Base-by-base conservation (phyloP, 1,140 invertebrate species). In the Drosophila chauvacae region DNA sequence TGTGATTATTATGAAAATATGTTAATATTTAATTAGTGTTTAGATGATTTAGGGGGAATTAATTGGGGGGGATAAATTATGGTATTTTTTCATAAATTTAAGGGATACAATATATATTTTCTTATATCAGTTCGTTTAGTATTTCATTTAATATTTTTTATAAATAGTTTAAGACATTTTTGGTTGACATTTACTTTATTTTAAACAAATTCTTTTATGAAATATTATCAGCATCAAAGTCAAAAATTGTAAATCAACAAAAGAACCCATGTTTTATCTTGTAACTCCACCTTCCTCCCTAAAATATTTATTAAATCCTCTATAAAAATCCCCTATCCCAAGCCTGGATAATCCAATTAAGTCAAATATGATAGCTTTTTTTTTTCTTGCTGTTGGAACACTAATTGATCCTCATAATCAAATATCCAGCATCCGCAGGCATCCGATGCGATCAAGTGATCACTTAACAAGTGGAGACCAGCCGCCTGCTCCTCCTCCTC, bases 381-480 rank as follows among this genome's bases (percentile, higher is more conserved):
- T 44, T 63, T 4, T 11, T 33, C 33, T 37, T 18, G 28, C 16
- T 63, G 65, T 23, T 48, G 13, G 37, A 16, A 51, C 62, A 70
- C 39, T 55, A 70, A 70, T 70, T 70, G 69, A 72, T 72, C 30
- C 58, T 37, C 70, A 47, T 72, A 72, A 72, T 72, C 69, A 71
- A 72, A 72, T 72, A 35, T 71, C 20, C 69, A 42, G 37, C 57
- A 73, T 74, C 57, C 70, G 69, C 71, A 55, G 37, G 30, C 30
- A 64, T 44, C 30, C 56, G 44, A 45, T 16, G 65, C 9, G 47
- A 64, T 64, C 57, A 72, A 72, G 69, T 61, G 56, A 65, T 64
- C 60, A 57, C 45, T 51, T 65, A 65, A 65, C 51, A 59, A 71
- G 69, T 71, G 30, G 26, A 20, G 33, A 4, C 39, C 50, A 14